Evolutionary conservation across 2,797 vertebrate species (phyloP).

Genomic region (Cossypha caffra): DNA sequence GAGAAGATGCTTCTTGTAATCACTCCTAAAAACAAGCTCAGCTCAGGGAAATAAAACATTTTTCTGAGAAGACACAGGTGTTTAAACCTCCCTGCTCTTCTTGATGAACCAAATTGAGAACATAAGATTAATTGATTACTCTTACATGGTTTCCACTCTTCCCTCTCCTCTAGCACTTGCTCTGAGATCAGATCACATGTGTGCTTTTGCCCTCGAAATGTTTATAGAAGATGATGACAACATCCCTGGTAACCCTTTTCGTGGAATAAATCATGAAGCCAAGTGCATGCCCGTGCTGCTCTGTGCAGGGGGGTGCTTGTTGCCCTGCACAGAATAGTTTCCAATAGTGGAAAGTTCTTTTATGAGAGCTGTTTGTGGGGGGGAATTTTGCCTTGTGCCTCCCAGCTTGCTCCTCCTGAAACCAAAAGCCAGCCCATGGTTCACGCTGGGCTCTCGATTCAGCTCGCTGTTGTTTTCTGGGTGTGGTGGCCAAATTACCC

Average conservation of each 20-base stretch:
- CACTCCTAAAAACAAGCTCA: neutral
- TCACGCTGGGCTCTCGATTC: neutral
- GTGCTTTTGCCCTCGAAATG: neutral
- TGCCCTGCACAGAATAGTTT: constrained; percentile 35
- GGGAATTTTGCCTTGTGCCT: neutral
- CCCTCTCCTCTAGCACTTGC: neutral
- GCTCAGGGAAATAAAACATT: neutral
- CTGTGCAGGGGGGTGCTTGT: neutral
- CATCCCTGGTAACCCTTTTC: constrained; percentile 18
- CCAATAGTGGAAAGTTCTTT: neutral
- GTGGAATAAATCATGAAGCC: neutral
- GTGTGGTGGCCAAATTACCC: neutral
- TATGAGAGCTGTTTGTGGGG: neutral
- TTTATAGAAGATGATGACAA: constrained; percentile 38
- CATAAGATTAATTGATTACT: neutral
- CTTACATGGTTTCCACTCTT: neutral
- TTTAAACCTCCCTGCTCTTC: neutral
- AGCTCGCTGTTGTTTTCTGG: neutral
- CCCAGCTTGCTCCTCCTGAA: neutral
- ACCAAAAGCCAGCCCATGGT: neutral
- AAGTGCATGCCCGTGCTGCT: neutral
- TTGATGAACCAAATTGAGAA: neutral
- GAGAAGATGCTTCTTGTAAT: neutral
- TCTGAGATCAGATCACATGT: constrained; percentile 10
- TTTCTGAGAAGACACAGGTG: neutral